Evolutionary conservation across 2,113 vertebrate genomes (phyloP).

Genomic region (Micromys minutus): DNA sequence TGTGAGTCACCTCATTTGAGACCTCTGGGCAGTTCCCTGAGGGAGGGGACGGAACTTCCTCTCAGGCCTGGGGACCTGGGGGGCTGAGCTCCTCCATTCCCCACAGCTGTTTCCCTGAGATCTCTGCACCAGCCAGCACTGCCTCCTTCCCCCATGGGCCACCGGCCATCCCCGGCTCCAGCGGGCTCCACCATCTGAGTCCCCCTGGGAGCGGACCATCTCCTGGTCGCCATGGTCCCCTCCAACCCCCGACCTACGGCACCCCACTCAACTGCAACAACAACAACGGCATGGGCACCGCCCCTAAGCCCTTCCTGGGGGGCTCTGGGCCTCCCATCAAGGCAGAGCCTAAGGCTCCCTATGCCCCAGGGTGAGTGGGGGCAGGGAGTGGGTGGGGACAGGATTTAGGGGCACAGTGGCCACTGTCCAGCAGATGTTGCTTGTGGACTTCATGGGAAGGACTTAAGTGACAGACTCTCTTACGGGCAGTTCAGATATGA

Average conservation of each 20-base stretch:
- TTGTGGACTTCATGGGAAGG: background rate
- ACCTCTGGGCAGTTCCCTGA: background rate
- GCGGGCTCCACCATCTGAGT: constrained; percentile 84
- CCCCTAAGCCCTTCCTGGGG: constrained; percentile 92
- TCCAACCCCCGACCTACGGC: constrained; percentile 82
- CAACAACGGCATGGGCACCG: constrained; percentile 85
- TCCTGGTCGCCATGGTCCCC: constrained; percentile 82
- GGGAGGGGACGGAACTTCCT: background rate
- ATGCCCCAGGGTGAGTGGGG: constrained; percentile 93
- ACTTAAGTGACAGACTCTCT: background rate
- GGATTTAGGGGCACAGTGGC: background rate
- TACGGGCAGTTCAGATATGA: background rate
- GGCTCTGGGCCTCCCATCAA: constrained; percentile 91
- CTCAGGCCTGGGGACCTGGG: background rate
- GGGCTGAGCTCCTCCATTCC: constrained; percentile 73
- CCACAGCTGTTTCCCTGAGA: constrained; percentile 97
- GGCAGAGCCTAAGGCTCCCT: constrained; percentile 94
- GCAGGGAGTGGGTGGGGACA: background rate
- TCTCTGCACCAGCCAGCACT: constrained; percentile 89
- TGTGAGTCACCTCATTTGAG: constrained; percentile 88
- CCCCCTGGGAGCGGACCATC: constrained; percentile 80
- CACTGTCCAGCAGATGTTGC: background rate
- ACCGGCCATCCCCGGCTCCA: constrained; percentile 73
- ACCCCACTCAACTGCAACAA: constrained; percentile 89
- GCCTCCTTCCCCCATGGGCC: constrained; percentile 86